These are phyloP conservation scores for Drepana falcataria DNA, from an alignment of 2,888 invertebrate genomes.

Conservation along the genomic window DNA sequence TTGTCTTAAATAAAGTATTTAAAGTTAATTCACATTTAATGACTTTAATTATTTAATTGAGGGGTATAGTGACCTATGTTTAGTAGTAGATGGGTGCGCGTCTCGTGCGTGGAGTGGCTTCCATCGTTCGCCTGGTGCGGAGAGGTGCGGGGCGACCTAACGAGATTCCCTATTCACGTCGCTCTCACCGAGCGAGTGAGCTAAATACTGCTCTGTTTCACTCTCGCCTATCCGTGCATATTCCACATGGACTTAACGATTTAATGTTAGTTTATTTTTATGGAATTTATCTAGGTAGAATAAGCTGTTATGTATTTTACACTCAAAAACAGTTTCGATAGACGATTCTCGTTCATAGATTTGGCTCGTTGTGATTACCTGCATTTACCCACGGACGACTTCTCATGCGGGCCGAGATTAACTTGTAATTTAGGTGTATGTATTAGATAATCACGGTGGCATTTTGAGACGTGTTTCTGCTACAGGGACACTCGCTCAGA, in stretches of 20 bases:
- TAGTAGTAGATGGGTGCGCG: slow-evolving; percentile 28
- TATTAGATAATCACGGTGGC: slow-evolving; percentile 69
- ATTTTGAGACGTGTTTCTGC: slow-evolving; percentile 62
- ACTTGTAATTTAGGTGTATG: slow-evolving; percentile 72
- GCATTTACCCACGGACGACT: slow-evolving; percentile 66
- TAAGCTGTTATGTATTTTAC: slow-evolving; percentile 77
- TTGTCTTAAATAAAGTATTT: slow-evolving; percentile 78
- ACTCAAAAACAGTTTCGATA: slow-evolving; percentile 50
- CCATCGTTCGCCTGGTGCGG: neutral
- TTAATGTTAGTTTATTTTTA: slow-evolving; percentile 75
- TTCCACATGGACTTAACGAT: slow-evolving; percentile 58
- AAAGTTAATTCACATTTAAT: slow-evolving; percentile 71
- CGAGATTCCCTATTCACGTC: slow-evolving; percentile 55
- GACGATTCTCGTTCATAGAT: slow-evolving; percentile 47
- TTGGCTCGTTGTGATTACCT: slow-evolving; percentile 60
- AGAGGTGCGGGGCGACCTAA: neutral
- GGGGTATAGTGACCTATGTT: slow-evolving; percentile 46
- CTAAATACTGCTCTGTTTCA: slow-evolving; percentile 27
- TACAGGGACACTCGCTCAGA: slow-evolving; percentile 61
- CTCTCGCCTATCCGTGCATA: slow-evolving; percentile 50
- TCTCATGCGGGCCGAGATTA: slow-evolving; percentile 71
- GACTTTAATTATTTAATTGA: slow-evolving; percentile 65
- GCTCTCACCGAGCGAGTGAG: slow-evolving; percentile 36
- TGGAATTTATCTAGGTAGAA: slow-evolving; percentile 75
- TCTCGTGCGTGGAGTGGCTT: slow-evolving; percentile 11